Evolutionary conservation across 2,888 invertebrate species (phyloP), one percentile per base, ranked within the genome.

Genomic region (Drosophila limbata): DNA sequence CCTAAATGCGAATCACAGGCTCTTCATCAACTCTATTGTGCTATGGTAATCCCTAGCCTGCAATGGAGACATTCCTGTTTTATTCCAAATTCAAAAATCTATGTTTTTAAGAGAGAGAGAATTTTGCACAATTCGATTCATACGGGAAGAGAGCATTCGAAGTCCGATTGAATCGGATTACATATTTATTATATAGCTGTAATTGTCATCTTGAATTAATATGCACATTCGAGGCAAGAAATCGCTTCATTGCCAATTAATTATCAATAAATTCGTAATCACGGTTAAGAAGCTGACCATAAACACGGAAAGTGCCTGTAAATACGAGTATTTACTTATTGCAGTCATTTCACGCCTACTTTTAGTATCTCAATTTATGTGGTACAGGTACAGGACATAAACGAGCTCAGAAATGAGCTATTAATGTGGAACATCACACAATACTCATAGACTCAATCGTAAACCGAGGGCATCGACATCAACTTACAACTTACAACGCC

Each of bases 311-410:
- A 64, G 50, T 57, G 15, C 13, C 8, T 40, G 42, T 17, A 35
- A 56, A 19, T 44, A n/a, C n/a, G n/a, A 35, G 33, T 13, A 33
- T 39, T 13, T 25, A n/a, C 28, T 21, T 48, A 33, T 39, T 42
- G 33, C 42, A 42, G 40, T 48, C 25, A n/a, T 3, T 28, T 62
- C 40, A 62, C 66, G 62, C 50, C 44, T 45, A 44, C 50, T 44
- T 63, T 56, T 45, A 56, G 44, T 42, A 53, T 66, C 52, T 9
- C 10, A 66, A 42, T 48, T 53, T 69, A 59, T 47, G 35, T 52
- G 53, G 21, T 42, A 53, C 65, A 65, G 65, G 65, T 69, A 65
- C 52, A 17, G 8, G 10, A 33, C 45, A 69, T 60, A 68, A 68
- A 55, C n/a, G 44, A 35, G 25, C 50, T 45, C 44, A 45, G 50